Conservation (phyloP, 2,797 vertebrate genomes). For the Trematocara caparti region DNA sequence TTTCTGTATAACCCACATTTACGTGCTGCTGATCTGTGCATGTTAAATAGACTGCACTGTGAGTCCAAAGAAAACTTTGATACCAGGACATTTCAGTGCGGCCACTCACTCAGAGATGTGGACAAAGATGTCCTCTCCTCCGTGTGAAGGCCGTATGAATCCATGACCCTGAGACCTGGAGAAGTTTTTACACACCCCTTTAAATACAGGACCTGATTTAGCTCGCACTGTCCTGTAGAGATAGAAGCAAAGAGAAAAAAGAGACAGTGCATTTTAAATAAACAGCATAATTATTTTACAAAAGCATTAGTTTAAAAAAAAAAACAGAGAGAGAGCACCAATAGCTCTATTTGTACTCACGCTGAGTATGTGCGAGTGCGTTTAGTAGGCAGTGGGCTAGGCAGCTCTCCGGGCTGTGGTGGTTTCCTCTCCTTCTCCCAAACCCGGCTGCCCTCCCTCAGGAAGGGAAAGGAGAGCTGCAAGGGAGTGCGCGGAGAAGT, state of each 20-base stretch:
- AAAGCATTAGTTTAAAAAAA: not conserved
- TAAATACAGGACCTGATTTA: slow-evolving; percentile 88
- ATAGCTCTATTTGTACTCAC: slow-evolving; percentile 76
- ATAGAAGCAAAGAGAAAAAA: not conserved
- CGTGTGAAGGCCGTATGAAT: slow-evolving; percentile 88
- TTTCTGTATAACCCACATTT: not conserved
- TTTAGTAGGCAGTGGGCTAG: slow-evolving; percentile 94
- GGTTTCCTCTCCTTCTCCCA: slow-evolving; percentile 88
- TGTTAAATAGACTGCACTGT: not conserved
- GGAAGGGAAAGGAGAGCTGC: slow-evolving; percentile 91
- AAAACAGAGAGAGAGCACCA: not conserved
- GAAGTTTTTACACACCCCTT: slow-evolving; percentile 95
- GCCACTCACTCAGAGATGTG: slow-evolving; percentile 95
- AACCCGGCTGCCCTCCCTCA: slow-evolving; percentile 87
- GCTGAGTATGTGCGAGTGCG: slow-evolving; percentile 96
- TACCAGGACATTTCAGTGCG: not conserved
- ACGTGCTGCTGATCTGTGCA: rapidly evolving
- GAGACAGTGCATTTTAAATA: not conserved
- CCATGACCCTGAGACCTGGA: slow-evolving; percentile 96
- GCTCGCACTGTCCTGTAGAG: slow-evolving; percentile 88
- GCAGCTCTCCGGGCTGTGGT: slow-evolving; percentile 82
- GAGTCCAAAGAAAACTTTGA: not conserved
- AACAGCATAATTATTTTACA: not conserved
- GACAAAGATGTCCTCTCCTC: slow-evolving; percentile 96
- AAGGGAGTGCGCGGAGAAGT: slow-evolving; percentile 82